Base-by-base conservation (phyloP, 2,888 invertebrate species). In the Pristionchus maxplancki region DNA sequence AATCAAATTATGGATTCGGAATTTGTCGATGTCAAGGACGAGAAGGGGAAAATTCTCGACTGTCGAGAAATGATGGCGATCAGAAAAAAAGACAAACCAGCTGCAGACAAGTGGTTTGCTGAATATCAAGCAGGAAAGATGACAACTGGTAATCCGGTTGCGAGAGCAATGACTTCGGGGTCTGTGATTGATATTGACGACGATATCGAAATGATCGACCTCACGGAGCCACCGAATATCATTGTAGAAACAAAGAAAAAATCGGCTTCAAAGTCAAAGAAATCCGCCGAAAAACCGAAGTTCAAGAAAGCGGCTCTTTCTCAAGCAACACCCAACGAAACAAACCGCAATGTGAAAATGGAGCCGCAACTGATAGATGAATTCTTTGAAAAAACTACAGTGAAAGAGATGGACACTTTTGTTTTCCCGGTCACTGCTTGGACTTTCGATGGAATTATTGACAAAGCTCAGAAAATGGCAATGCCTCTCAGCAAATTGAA, bases 61-160 rank as follows among this genome's bases (percentile, higher is more conserved):
- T 8, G 2, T 2, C 6, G n/a, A 44, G 78, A 78, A 20, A 20
- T 78, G 20, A 78, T n/a, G 8, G 17, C 3, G n/a, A 78, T 78
- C 20, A 78, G 78, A 44, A 24, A 78, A 8, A 44, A 78, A 20
- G 78, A 78, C 13, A 44, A 15, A 5, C 44, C 78, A 11, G 44
- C n/a, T 28, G 78, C 78, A 44, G 78, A 78, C 9, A 78, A 78
- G 78, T 78, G 78, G 78, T 78, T 44, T 78, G 78, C 24, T n/a
- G 44, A 78, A n/a, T 17, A 78, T 20, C 3, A 44, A 8, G 44
- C 44, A 9, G 40, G 44, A 40, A 13, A 24, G 5, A 40, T n/a
- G n/a, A n/a, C n/a, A n/a, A n/a, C n/a, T n/a, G n/a, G n/a, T n/a
- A n/a, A n/a, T n/a, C n/a, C n/a, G n/a, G n/a, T 5, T 4, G 74